Evolutionary conservation across 37 sponge, comb jelly and placozoan genomes (phyloP).

Genomic region (Hormiphora californensis): DNA sequence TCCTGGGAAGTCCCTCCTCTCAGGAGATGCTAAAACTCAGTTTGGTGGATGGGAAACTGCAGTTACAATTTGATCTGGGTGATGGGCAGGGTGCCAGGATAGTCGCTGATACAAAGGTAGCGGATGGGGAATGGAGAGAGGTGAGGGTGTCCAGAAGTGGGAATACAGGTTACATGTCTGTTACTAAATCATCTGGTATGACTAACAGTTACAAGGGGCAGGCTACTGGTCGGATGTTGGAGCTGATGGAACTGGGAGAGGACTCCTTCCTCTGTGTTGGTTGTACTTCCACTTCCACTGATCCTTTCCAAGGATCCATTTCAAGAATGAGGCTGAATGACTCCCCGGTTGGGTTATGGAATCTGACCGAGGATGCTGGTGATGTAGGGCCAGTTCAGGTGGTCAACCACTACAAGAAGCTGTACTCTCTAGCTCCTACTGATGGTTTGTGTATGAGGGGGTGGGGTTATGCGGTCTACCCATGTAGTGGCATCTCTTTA

Average conservation of each 20-base stretch:
- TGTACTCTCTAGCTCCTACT: neutral
- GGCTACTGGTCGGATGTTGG: slow-evolving; percentile 24
- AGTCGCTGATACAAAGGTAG: neutral
- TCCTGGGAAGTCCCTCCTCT: neutral
- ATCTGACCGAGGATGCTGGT: slow-evolving; percentile 18
- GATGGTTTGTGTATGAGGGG: slow-evolving; percentile 42
- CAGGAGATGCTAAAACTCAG: slow-evolving; percentile 17
- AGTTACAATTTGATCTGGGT: slow-evolving; percentile 10
- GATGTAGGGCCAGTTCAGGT: neutral
- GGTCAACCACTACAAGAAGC: neutral
- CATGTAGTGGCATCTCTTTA: slow-evolving; percentile 11
- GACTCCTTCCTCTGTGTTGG: neutral
- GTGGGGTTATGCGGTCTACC: slow-evolving; percentile 18
- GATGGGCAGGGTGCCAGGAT: slow-evolving; percentile 11
- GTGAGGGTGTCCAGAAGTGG: slow-evolving; percentile 37
- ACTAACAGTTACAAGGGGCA: neutral
- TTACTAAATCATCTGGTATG: neutral
- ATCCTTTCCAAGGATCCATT: slow-evolving; percentile 31
- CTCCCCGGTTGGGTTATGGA: neutral
- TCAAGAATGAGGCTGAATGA: neutral
- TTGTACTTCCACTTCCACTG: neutral
- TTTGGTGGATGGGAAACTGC: neutral
- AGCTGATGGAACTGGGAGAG: slow-evolving; percentile 5
- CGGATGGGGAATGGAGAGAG: neutral
- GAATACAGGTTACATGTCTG: slow-evolving; percentile 24